Base-by-base conservation (phyloP, 2,113 vertebrate species). In the Sceloporus tristichus region DNA sequence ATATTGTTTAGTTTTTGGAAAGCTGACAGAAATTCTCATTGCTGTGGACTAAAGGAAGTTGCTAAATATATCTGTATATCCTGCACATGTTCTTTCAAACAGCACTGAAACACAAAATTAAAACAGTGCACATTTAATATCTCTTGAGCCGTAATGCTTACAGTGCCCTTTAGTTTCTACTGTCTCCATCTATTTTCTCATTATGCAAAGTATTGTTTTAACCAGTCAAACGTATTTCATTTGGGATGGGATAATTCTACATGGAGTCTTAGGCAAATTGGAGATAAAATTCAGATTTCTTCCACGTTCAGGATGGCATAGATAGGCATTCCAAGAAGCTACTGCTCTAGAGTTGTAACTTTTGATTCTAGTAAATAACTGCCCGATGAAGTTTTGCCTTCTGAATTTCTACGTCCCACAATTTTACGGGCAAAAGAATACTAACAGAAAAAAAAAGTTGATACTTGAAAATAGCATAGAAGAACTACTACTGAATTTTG, bases 1-100 rank as follows among this genome's bases (percentile, higher is more conserved):
- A 91, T 86, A 90, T 92, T 95, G 84, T 93, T 96, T 83, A 82
- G 88, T 91, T 85, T 90, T 93, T 94, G 91, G 90, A 93, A 96
- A 94, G 79, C 89, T 90, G 83, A 96, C 91, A 96, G 90, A 91
- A 88, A 86, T 92, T 90, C 85, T 94, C 94, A 89, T 91, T 95
- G 88, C 87, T 92, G 54, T 80, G 2, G 92, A 88, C 81, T 91
- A 59, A 88, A 90, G 90, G 85, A 95, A 94, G 94, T 92, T 89
- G 91, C 79, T 89, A 73, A 86, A n/a, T 73, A 13, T 82, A 91
- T 93, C 48, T 92, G 40, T 75, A 88, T 74, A 86, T 74, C 62
- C 87, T 82, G 34, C 77, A 81, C 0, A 27, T 89, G 94, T 80
- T 89, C 56, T 73, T 91, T 94, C 87, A 88, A 87, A 56, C 34